Percentiles rank a stretch among this genome's conserved stretches.
Evolutionary conservation across 2,888 invertebrate species (phyloP).

Genomic region (Cephus rjabovi): DNA sequence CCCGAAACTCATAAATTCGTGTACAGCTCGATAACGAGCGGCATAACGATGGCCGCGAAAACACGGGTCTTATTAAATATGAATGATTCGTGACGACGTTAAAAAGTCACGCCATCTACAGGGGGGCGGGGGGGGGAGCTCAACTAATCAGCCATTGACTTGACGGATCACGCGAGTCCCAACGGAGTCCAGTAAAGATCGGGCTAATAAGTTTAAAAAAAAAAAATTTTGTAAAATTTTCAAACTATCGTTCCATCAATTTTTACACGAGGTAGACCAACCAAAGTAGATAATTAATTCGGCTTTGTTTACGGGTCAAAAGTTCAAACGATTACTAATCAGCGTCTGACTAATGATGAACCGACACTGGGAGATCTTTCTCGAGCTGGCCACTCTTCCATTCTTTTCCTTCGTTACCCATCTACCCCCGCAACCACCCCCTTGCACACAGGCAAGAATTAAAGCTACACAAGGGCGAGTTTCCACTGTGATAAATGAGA

Average conservation of each 20-base stretch:
- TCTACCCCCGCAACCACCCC: background rate
- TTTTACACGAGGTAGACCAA: background rate
- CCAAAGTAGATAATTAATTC: slow-evolving; percentile 23
- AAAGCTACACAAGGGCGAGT: background rate
- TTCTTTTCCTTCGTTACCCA: background rate
- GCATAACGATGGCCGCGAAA: background rate
- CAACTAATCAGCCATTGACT: background rate
- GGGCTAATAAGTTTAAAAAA: background rate
- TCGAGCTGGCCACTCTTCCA: background rate
- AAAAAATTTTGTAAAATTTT: background rate
- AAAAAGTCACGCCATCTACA: background rate
- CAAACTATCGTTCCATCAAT: background rate
- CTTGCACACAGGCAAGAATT: background rate
- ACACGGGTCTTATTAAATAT: background rate
- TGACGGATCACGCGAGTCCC: background rate
- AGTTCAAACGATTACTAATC: slow-evolving; percentile 30
- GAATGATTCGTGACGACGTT: background rate
- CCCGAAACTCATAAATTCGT: background rate
- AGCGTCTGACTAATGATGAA: slow-evolving; percentile 31
- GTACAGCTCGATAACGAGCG: background rate
- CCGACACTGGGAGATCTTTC: background rate
- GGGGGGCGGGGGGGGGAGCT: background rate
- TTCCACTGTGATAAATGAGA: slow-evolving; percentile 33
- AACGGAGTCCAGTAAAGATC: background rate
- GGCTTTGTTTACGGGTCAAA: slow-evolving; percentile 9